phyloP scores from a whole-genome alignment of 2,113 vertebrate genomes.

The Castor canadensis region DNA sequence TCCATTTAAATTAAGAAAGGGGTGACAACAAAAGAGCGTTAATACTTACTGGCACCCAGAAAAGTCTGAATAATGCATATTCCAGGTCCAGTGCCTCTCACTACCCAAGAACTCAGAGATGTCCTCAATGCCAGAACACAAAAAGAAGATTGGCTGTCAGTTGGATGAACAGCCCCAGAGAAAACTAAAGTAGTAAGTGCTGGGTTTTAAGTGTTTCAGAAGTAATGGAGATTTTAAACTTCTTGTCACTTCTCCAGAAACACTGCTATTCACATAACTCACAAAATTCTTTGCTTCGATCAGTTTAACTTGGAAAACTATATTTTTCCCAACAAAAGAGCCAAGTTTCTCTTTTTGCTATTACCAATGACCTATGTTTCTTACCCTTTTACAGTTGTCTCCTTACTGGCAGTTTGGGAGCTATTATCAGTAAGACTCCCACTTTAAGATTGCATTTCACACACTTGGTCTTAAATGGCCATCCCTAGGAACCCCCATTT shows the following conservation, averaged over 20 bases:
- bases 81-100: not conserved
- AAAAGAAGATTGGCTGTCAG: not conserved
- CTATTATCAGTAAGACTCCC: not conserved
- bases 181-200: not conserved
- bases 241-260: not conserved
- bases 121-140: not conserved
- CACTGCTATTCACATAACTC: not conserved
- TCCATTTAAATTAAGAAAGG: not conserved
- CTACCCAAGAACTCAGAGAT: not conserved
- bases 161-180: not conserved
- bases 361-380: constrained; percentile 16
- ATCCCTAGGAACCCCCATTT: not conserved
- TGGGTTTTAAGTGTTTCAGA: not conserved
- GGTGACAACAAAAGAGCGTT: not conserved
- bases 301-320: constrained; percentile 41
- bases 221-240: constrained; percentile 3
- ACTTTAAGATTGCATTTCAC: not conserved
- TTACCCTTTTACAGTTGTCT: not conserved
- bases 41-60: too few species aligned
- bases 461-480: not conserved
- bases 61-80: not conserved
- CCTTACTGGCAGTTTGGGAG: constrained; percentile 3
- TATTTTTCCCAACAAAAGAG: constrained; percentile 12
- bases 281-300: constrained; percentile 16
- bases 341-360: not conserved